Conservation (phyloP, 2,113 vertebrate genomes). For the Clinocottus analis region DNA sequence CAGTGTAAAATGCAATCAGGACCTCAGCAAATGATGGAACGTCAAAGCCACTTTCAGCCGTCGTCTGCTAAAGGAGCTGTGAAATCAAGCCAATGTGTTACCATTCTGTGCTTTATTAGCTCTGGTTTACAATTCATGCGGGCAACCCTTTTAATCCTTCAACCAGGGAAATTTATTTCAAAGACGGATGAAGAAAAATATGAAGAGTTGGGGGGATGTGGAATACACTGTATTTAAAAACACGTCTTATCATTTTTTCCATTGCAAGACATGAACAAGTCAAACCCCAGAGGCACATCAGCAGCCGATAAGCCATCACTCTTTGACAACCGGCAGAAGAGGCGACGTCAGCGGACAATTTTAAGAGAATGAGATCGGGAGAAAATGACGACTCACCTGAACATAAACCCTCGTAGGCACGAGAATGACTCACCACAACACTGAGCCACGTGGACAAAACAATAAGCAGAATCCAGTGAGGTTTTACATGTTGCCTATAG, state of each 20-base stretch:
- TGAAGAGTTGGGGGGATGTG: neutral
- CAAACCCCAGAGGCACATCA: neutral
- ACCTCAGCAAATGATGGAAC: constrained; percentile 35
- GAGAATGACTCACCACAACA: constrained; percentile 1
- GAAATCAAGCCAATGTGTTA: constrained; percentile 54
- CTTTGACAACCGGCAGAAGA: neutral
- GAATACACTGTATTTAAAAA: constrained; percentile 13
- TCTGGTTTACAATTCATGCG: constrained; percentile 6
- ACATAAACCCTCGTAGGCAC: neutral
- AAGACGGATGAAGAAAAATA: constrained; percentile 7
- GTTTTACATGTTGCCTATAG: neutral
- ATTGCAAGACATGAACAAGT: constrained; percentile 1
- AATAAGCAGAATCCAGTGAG: constrained; percentile 13
- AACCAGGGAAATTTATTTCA: constrained; percentile 21
- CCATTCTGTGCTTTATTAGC: constrained; percentile 39
- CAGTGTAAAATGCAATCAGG: constrained; percentile 48
- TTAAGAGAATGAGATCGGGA: constrained; percentile 2
- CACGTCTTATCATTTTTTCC: neutral
- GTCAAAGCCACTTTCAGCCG: constrained; percentile 43
- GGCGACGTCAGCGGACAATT: constrained; percentile 14
- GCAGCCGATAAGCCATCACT: constrained; percentile 6
- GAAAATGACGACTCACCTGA: constrained; percentile 15
- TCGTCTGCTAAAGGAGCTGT: constrained; percentile 52
- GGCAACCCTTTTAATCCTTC: constrained; percentile 23
- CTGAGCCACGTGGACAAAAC: constrained; percentile 20